These are phyloP conservation scores for Brachystomella parvula DNA, from an alignment of 1,140 invertebrate species.

Conservation along the genomic window DNA sequence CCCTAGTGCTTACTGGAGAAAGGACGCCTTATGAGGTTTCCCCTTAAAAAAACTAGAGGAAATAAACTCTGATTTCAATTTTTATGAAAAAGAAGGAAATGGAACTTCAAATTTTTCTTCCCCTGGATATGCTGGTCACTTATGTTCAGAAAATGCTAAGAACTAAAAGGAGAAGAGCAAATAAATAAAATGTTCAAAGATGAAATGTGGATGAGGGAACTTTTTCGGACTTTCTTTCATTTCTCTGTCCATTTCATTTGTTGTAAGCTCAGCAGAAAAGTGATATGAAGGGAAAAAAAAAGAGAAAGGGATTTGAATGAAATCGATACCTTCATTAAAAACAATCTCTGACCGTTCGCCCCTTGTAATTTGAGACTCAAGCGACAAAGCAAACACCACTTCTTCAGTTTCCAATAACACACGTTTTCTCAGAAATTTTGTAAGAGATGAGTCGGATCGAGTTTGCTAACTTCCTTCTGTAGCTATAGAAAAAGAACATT, in stretches of 20 bases:
- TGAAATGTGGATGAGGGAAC: background rate
- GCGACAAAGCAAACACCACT: background rate
- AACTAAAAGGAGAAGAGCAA: conserved; percentile 3
- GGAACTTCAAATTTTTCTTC: background rate
- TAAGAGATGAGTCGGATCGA: background rate
- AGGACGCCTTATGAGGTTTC: background rate
- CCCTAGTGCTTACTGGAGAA: background rate
- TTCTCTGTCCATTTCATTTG: conserved; percentile 15
- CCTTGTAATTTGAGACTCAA: background rate
- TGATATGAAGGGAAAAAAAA: background rate
- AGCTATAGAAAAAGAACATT: no score
- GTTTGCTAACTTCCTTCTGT: no score
- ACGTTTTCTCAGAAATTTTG: no score
- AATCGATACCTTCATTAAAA: background rate
- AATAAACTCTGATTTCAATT: conserved; percentile 29
- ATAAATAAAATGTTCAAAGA: conserved; percentile 11
- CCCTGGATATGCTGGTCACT: background rate
- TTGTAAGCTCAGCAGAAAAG: conserved; percentile 24
- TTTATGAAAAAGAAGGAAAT: conserved; percentile 18
- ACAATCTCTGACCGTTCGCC: background rate
- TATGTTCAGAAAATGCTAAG: no score
- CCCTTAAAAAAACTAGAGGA: background rate
- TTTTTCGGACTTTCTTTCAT: background rate
- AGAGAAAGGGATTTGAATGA: conserved; percentile 4
- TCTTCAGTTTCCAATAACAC: conserved; percentile 6